Base-by-base conservation (phyloP, 1,140 invertebrate genomes). In the Ips typographus region DNA sequence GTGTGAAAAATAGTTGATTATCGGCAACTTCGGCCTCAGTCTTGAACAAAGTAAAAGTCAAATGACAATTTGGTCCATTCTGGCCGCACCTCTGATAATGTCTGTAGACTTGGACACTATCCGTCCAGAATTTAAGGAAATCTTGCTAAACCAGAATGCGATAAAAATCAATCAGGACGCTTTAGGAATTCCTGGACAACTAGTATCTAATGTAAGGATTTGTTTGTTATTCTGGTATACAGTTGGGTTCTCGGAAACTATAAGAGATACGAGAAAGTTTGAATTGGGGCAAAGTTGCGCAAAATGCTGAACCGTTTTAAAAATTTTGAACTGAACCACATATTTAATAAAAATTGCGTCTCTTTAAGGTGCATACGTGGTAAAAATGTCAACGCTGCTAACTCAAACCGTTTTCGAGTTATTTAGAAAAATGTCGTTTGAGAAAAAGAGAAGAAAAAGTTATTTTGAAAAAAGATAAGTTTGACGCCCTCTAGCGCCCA, bases 41-140 rank as follows among this genome's bases (percentile, higher is more conserved):
- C 84, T 87, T 69, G 91, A 93, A 70, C 93, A 96, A 82, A 88
- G 91, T 66, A 87, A 89, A 77, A 84, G 88, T 0, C 94, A 97
- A 84, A 94, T 97, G 91, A 92, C 93, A 0, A 84, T 97, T 68
- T 97, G 94, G 94, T 87, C 91, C 1, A 88, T 97, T 52, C 83
- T 94, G 79, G 92, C 94, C 0, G 90, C 94, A 0, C 94, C 94
- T 0, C 80, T 97, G 0, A 86, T 96, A n/a, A 94, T 96, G 87
- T 95, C 94, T 7, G 88, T 88, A n/a, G 93, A 96, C 81, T 84
- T 96, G 63, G 80, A 87, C 7, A 87, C 83, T 5, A 89, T 97
- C 6, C 81, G 82, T 53, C 84, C 87, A 0, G 86, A 90, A 77
- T 90, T 90, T 74, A 91, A 89, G 76, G 85, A 85, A 6, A 91